Evolutionary conservation across 2,888 invertebrate species (phyloP).

Genomic region (Pasiphila rectangulata): DNA sequence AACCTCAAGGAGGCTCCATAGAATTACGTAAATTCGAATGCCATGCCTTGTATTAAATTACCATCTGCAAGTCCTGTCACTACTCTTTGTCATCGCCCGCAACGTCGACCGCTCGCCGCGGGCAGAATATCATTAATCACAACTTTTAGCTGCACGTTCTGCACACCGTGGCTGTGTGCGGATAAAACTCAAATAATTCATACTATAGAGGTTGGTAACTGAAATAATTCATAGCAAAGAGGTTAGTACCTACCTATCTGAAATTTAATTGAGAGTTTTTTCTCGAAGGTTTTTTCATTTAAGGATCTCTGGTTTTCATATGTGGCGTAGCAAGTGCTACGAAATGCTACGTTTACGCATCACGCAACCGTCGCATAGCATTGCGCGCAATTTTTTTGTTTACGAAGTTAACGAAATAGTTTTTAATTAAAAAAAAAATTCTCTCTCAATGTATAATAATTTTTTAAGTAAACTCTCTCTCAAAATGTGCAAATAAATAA

Average conservation of each 20-base stretch:
- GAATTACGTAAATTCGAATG: no score
- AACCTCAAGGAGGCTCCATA: slow-evolving; percentile 2
- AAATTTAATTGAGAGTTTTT: neutral
- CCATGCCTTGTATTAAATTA: no score
- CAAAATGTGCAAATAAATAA: no score
- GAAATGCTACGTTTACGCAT: slow-evolving; percentile 17
- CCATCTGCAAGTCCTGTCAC: slow-evolving; percentile 12
- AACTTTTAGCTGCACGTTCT: slow-evolving; percentile 67
- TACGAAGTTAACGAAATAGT: no score
- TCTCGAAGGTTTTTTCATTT: no score
- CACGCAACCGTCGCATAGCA: neutral
- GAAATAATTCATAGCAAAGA: no score
- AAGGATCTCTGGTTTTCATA: no score
- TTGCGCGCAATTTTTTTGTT: neutral
- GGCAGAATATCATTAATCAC: slow-evolving; percentile 72
- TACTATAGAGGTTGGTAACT: no score
- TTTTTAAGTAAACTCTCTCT: no score
- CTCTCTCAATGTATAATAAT: no score
- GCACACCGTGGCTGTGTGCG: slow-evolving; percentile 45
- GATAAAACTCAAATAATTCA: slow-evolving; percentile 34
- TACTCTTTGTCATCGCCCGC: slow-evolving; percentile 46
- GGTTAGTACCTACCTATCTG: slow-evolving; percentile 20
- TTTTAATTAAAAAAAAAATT: no score
- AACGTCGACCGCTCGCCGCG: slow-evolving; percentile 65
- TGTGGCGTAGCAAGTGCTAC: slow-evolving; percentile 19